Evolutionary conservation across 2,113 vertebrate species (phyloP), one percentile per base, ranked within the genome.

Genomic region (Gracilinanus agilis): DNA sequence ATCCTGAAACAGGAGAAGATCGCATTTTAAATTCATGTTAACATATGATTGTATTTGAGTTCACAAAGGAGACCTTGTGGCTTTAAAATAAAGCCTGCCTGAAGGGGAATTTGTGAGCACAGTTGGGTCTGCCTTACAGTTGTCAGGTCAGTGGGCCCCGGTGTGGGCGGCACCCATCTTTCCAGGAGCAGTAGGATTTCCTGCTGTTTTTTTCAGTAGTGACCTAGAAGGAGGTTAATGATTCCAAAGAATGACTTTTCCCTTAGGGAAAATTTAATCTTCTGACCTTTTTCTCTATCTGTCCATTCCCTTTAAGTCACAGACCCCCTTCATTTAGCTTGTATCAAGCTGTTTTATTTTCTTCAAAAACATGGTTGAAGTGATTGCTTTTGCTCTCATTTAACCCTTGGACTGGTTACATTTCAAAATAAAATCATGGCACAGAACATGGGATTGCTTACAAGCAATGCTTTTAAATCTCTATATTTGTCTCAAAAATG

Each of bases 171-270:
- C 98, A 98, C 98, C 98, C 98, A 98, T 96, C 96, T 98, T 98
- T 98, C 96, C 97, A 96, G 90, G 94, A 94, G 90, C 96, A 93
- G 97, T 98, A 98, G 97, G 97, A 97, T 98, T 98, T 98, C 98
- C 98, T 98, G 97, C 98, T 98, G 97, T 89, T 98, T 98, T 98
- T 98, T 98, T 98, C 98, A 98, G 98, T 98, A 97, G 97, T 98
- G 98, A 98, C 98, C 98, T 98, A 98, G 98, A 98, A 98, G 98
- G 98, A 98, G 98, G 98, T 98, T 99, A 98, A 99, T 99, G 98
- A 98, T 98, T 98, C 98, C 98, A 98, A 98, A 98, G 98, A 98
- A 98, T 98, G 98, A 98, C 98, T 98, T 98, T 98, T 98, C 98
- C 98, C 98, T 98, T 97, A 97, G 98, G 98, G 98, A 99, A 98